phyloP scores from a whole-genome alignment of 53 echinoderm and acorn worm genomes.

The Paelopatides confundens region DNA sequence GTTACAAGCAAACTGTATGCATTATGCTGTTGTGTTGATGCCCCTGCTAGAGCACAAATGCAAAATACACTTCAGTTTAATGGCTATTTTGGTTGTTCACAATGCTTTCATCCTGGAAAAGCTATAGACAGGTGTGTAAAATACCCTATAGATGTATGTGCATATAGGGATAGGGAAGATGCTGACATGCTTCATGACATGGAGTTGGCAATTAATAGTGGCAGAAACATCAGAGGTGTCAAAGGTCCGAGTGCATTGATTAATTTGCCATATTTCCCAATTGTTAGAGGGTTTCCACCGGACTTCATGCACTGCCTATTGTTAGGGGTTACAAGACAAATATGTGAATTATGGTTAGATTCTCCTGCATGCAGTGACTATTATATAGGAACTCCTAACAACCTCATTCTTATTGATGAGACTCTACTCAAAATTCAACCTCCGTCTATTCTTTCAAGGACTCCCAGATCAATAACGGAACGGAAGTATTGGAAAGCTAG shows the following conservation, averaged over 20 bases:
- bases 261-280: constrained; percentile 51
- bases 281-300: constrained; percentile 65
- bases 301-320: constrained; percentile 67
- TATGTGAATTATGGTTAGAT: constrained; percentile 56
- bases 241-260: constrained; percentile 68
- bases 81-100: constrained; percentile 57
- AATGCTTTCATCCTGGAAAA: constrained; percentile 66
- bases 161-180: constrained; percentile 50
- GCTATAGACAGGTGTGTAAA: constrained; percentile 30
- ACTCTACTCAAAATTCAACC: not conserved
- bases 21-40: constrained; percentile 66
- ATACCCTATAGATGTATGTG: constrained; percentile 66
- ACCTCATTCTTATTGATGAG: not conserved
- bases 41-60: constrained; percentile 60
- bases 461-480: constrained; percentile 39
- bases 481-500: constrained; percentile 56
- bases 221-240: constrained; percentile 37
- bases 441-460: constrained; percentile 18
- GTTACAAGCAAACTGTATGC: constrained; percentile 55
- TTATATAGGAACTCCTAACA: constrained; percentile 51
- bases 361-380: constrained; percentile 30
- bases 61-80: constrained; percentile 65
- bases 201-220: constrained; percentile 41
- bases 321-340: constrained; percentile 56
- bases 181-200: constrained; percentile 62